These are phyloP conservation scores for Lochmaea capreae DNA, from an alignment of 2,888 invertebrate species.

Conservation along the genomic window DNA sequence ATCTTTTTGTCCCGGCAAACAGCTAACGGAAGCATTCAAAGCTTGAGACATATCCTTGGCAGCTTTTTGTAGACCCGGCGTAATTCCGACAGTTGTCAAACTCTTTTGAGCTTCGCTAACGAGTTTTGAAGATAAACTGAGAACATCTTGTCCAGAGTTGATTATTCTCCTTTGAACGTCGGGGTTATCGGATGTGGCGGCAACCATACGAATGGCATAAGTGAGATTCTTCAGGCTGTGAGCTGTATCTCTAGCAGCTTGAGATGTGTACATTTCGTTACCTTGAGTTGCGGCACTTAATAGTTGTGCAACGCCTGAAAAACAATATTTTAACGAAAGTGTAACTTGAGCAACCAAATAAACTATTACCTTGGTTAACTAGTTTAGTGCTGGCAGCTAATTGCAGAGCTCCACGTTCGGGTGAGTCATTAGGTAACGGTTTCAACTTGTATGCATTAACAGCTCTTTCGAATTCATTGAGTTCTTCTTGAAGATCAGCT, in stretches of 20 bases:
- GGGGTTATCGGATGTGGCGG: constrained; percentile 75
- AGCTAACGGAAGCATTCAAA: constrained; percentile 79
- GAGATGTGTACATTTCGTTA: constrained; percentile 83
- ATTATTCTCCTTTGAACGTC: constrained; percentile 71
- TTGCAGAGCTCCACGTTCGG: constrained; percentile 71
- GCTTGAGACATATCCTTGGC: constrained; percentile 76
- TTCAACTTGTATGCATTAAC: constrained; percentile 78
- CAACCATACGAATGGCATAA: constrained; percentile 76
- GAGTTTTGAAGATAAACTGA: constrained; percentile 48
- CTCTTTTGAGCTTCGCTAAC: constrained; percentile 78
- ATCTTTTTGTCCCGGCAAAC: constrained; percentile 92
- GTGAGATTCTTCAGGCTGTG: constrained; percentile 80
- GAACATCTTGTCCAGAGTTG: constrained; percentile 77
- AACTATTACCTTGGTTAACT: constrained; percentile 81
- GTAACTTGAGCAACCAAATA: background rate
- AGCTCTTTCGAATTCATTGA: constrained; percentile 83
- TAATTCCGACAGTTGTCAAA: constrained; percentile 74
- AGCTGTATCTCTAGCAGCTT: constrained; percentile 85
- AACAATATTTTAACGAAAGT: background rate
- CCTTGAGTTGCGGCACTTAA: constrained; percentile 87
- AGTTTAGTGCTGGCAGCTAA: constrained; percentile 76
- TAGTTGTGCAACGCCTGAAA: constrained; percentile 80
- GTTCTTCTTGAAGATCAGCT: constrained; percentile 81
- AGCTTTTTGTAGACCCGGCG: constrained; percentile 77
- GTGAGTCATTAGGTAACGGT: constrained; percentile 80